phyloP scores from a whole-genome alignment of 2,888 invertebrate species.

The Eurytoma adleriae region DNA sequence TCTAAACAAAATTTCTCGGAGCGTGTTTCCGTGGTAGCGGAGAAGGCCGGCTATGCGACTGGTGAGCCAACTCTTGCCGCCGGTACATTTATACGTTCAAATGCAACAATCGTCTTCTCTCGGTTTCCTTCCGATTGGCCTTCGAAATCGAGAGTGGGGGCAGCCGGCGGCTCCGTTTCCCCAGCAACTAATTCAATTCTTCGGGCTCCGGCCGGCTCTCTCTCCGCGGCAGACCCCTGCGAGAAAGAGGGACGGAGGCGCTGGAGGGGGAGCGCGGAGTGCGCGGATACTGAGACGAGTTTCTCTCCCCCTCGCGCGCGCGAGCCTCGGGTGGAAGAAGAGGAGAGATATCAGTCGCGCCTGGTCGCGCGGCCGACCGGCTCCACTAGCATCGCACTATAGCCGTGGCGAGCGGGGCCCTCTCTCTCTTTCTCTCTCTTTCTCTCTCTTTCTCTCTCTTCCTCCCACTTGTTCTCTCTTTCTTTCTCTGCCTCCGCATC shows the following conservation, averaged over 20 bases:
- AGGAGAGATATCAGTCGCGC: background rate
- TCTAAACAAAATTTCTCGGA: background rate
- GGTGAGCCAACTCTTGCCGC: constrained; percentile 57
- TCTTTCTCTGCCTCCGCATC: background rate
- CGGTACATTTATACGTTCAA: constrained; percentile 75
- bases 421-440: background rate
- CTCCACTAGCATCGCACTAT: no score
- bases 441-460: background rate
- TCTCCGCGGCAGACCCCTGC: constrained; percentile 12
- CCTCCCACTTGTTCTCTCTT: background rate
- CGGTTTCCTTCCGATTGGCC: constrained; percentile 71
- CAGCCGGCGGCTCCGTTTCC: constrained; percentile 47
- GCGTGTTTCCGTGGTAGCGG: constrained; percentile 40
- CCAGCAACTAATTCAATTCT: constrained; percentile 58
- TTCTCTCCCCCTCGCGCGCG: no score
- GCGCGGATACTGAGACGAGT: constrained; percentile 8
- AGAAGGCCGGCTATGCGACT: constrained; percentile 56
- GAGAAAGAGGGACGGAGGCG: constrained; percentile 36
- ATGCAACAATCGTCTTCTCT: constrained; percentile 71
- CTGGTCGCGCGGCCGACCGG: no score
- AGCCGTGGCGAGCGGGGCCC: no score
- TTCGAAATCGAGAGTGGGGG: constrained; percentile 59
- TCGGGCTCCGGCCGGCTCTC: constrained; percentile 1
- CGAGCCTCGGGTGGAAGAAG: background rate
- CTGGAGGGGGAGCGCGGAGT: constrained; percentile 6